Percentiles rank a stretch among this genome's conserved stretches.
These are phyloP conservation scores for Neotoma lepida DNA, from an alignment of 2,113 vertebrate species.

Conservation along the genomic window DNA sequence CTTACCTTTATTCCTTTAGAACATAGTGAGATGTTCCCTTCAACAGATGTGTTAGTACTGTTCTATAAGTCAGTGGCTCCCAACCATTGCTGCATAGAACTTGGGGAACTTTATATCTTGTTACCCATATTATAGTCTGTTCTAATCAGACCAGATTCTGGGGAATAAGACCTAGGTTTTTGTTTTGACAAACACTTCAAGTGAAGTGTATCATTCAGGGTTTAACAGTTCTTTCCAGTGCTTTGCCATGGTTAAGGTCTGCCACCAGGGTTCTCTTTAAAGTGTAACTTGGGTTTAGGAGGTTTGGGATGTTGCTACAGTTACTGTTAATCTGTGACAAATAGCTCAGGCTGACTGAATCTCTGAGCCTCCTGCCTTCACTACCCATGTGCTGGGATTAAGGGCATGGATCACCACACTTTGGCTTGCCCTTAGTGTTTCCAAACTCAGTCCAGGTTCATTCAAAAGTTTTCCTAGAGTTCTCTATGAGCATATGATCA, in stretches of 20 bases:
- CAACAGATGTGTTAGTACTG: not conserved
- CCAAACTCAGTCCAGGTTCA: not conserved
- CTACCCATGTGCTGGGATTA: not conserved
- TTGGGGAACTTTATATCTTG: not conserved
- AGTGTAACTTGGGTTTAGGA: conserved; percentile 6
- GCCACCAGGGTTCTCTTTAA: not conserved
- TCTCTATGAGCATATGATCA: not conserved
- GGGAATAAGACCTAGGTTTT: not conserved
- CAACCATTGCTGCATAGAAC: not conserved
- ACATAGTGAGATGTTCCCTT: not conserved
- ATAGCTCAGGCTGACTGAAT: not conserved
- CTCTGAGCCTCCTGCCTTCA: not conserved
- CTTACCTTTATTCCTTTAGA: not conserved
- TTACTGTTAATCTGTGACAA: not conserved
- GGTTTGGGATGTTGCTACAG: not conserved
- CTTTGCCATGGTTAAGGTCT: not conserved
- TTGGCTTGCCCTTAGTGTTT: not conserved
- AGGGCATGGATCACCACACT: not conserved
- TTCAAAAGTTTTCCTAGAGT: not conserved
- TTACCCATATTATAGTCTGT: not conserved
- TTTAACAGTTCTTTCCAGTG: not conserved
- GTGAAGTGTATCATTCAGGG: not conserved
- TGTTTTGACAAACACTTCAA: not conserved
- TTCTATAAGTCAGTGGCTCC: not conserved
- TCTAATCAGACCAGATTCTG: not conserved